phyloP scores from a whole-genome alignment of 2,113 vertebrate genomes.

The Mesitornis unicolor region DNA sequence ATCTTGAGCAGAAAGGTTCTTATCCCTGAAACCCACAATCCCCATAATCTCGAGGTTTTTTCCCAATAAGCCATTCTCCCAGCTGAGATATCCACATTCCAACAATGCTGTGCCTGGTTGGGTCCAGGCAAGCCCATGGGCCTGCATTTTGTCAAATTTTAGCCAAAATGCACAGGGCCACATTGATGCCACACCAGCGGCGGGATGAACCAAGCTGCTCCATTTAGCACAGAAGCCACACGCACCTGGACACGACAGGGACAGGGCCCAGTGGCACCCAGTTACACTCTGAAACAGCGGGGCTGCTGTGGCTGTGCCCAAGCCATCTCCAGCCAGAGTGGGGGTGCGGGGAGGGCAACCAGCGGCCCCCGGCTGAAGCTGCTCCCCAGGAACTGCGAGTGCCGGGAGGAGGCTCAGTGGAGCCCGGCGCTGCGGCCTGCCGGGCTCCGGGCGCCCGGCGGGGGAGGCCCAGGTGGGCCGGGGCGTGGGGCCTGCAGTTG shows the following conservation, averaged over 20 bases:
- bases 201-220: rapidly evolving
- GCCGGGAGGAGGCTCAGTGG: rapidly evolving
- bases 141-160: rapidly evolving
- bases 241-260: rapidly evolving
- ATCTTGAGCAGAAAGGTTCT: not conserved
- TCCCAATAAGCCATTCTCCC: rapidly evolving
- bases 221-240: too few relatives aligned
- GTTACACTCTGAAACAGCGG: rapidly evolving
- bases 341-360: not conserved
- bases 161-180: rapidly evolving
- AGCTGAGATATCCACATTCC: not conserved
- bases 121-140: rapidly evolving
- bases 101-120: rapidly evolving
- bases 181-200: rapidly evolving
- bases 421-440: not conserved
- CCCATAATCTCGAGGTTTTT: not conserved
- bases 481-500: too few relatives aligned
- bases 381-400: not conserved
- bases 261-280: rapidly evolving
- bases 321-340: rapidly evolving
- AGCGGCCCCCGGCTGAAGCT: not conserved
- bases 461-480: too few relatives aligned
- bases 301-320: rapidly evolving
- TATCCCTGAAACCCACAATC: not conserved
- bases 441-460: rapidly evolving